phyloP scores from a whole-genome alignment of 1,140 invertebrate species.

The Caenorhabditis latens region DNA sequence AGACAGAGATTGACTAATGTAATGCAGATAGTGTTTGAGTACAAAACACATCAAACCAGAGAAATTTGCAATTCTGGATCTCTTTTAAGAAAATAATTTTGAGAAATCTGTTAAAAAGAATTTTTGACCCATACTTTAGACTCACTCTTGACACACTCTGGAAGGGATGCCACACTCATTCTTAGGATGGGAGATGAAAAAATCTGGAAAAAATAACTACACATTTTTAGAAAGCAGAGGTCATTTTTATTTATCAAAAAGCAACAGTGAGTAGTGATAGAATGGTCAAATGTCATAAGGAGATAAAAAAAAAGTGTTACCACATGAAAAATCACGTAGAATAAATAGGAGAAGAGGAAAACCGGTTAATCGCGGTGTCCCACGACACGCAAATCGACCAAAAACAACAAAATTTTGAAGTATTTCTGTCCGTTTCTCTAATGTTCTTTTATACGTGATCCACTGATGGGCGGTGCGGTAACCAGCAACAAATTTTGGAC shows the following conservation, averaged over 20 bases:
- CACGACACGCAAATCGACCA: constrained; percentile 8
- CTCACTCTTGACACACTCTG: constrained; percentile 49
- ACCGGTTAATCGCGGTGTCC: neutral
- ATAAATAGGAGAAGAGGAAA: too few relatives aligned
- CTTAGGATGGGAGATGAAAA: neutral
- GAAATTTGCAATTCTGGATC: too few relatives aligned
- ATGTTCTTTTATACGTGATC: constrained; percentile 36
- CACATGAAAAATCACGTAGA: neutral
- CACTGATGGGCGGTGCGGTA: neutral
- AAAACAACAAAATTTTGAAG: constrained; percentile 1
- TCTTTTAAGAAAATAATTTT: too few relatives aligned
- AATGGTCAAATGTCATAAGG: too few relatives aligned
- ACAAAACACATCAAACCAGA: too few relatives aligned
- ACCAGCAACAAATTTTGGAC: neutral
- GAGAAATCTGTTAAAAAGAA: too few relatives aligned
- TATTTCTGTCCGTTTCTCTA: neutral
- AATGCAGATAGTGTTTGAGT: neutral
- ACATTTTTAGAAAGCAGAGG: too few relatives aligned
- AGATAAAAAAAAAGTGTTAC: neutral
- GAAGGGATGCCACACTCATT: constrained; percentile 37
- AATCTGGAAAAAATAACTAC: too few relatives aligned
- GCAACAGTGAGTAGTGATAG: too few relatives aligned
- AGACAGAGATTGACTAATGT: neutral
- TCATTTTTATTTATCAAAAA: too few relatives aligned
- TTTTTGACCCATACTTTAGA: neutral